These are phyloP conservation scores for Amphilophus citrinellus DNA, from an alignment of 2,113 vertebrate species.

Conservation along the genomic window DNA sequence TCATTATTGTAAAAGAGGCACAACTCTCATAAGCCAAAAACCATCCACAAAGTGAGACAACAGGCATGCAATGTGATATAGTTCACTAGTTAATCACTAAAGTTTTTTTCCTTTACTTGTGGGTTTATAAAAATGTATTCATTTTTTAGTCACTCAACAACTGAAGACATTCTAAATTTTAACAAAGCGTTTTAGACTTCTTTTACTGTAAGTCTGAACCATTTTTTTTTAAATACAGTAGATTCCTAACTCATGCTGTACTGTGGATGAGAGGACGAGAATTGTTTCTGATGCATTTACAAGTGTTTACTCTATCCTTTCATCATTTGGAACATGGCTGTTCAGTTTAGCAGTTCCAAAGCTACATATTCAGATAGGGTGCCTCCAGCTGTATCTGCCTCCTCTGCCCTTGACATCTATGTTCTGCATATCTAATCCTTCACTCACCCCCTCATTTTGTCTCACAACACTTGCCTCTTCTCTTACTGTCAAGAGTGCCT, in stretches of 20 bases:
- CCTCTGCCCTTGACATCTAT: slow-evolving; percentile 75
- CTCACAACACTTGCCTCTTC: slow-evolving; percentile 62
- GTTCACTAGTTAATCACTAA: neutral
- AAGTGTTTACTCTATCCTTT: slow-evolving; percentile 54
- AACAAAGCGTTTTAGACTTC: neutral
- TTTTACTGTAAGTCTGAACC: neutral
- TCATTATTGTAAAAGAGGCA: neutral
- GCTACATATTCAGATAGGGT: slow-evolving; percentile 56
- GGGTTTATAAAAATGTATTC: too few species aligned
- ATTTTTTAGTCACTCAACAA: too few species aligned
- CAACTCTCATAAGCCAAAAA: too few species aligned
- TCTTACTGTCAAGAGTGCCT: slow-evolving; percentile 66
- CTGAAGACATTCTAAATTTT: neutral
- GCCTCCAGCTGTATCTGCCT: slow-evolving; percentile 75
- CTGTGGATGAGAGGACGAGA: neutral
- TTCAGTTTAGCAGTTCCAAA: slow-evolving; percentile 60
- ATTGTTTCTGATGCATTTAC: slow-evolving; percentile 41
- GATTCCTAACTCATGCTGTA: neutral
- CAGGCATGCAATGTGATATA: neutral
- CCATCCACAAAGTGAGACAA: neutral
- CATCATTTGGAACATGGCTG: slow-evolving; percentile 60
- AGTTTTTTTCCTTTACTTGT: too few species aligned
- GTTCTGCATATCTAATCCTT: slow-evolving; percentile 74
- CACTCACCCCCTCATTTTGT: slow-evolving; percentile 69
- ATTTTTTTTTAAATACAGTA: neutral